phyloP scores from a whole-genome alignment of 1,140 invertebrate genomes.

The Pseudoatta argentina region DNA sequence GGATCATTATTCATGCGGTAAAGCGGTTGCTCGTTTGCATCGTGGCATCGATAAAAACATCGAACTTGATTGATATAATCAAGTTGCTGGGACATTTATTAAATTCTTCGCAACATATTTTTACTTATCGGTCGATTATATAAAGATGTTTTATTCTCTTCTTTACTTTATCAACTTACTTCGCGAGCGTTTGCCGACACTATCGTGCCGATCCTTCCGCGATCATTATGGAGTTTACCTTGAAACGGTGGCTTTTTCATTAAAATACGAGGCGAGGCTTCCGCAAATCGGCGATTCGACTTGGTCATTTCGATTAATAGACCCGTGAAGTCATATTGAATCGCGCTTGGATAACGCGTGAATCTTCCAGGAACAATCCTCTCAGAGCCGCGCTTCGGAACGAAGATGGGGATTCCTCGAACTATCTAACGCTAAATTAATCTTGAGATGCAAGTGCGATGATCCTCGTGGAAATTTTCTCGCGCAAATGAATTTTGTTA shows the following conservation, averaged over 20 bases:
- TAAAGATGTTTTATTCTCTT: constrained; percentile 2
- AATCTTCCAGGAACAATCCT: constrained; percentile 48
- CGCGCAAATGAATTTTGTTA: background rate
- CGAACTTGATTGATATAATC: constrained; percentile 29
- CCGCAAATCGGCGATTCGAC: constrained; percentile 45
- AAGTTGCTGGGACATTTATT: constrained; percentile 1
- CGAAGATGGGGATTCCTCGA: constrained; percentile 20
- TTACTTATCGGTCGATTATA: background rate
- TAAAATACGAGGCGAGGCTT: constrained; percentile 36
- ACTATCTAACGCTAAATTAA: constrained; percentile 34
- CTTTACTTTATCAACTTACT: background rate
- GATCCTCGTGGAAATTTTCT: constrained; percentile 43
- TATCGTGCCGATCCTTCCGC: background rate
- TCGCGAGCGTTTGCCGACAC: background rate
- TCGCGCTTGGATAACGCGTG: constrained; percentile 32
- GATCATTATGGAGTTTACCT: constrained; percentile 36
- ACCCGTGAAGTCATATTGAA: constrained; percentile 59
- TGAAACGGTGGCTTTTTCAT: constrained; percentile 59
- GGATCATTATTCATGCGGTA: constrained; percentile 26
- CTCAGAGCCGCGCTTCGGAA: background rate
- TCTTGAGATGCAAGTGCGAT: constrained; percentile 33
- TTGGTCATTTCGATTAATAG: constrained; percentile 65
- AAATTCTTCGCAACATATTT: background rate
- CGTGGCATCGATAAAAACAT: constrained; percentile 3
- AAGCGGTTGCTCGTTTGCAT: constrained; percentile 7